Evolutionary conservation across 2,888 invertebrate species (phyloP).

Genomic region (Theristus sp.): DNA sequence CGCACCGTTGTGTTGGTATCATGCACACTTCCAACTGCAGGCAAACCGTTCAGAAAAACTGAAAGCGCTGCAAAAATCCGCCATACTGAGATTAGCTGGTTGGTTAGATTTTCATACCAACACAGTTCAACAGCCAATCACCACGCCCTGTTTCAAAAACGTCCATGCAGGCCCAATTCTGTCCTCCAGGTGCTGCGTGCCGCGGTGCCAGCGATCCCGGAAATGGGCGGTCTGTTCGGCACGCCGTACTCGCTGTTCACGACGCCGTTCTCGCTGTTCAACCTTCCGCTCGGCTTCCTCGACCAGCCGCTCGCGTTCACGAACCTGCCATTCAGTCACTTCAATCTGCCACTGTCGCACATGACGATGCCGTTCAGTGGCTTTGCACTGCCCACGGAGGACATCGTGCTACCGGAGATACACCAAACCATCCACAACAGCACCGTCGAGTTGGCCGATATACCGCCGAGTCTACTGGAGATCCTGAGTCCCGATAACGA

Average conservation of each 20-base stretch:
- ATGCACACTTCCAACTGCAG: too few relatives aligned
- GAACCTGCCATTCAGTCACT: constrained; percentile 7
- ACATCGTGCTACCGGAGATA: constrained; percentile 3
- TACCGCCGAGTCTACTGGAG: constrained; percentile 7
- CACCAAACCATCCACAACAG: neutral
- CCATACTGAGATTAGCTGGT: too few relatives aligned
- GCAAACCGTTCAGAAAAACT: too few relatives aligned
- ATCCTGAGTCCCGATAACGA: constrained; percentile 4
- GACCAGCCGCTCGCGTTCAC: constrained; percentile 6
- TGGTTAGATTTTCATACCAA: too few relatives aligned
- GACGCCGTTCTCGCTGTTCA: constrained; percentile 6
- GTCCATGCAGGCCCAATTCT: too few relatives aligned
- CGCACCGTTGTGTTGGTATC: too few relatives aligned
- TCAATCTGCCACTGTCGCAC: constrained; percentile 7
- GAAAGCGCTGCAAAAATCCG: too few relatives aligned
- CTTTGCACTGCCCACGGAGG: constrained; percentile 2
- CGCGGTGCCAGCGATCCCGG: constrained; percentile 1
- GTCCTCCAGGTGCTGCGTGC: neutral
- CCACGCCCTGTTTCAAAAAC: too few relatives aligned
- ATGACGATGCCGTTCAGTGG: constrained; percentile 5
- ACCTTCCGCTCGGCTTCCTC: constrained; percentile 6
- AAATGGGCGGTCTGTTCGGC: constrained; percentile 7
- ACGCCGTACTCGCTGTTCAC: constrained; percentile 2
- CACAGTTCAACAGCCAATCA: too few relatives aligned
- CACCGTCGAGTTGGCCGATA: constrained; percentile 7